Percentiles rank a stretch among this genome's conserved stretches.
Evolutionary conservation across 23 tunicate species (phyloP).

Genomic region (Ascidia mentula): DNA sequence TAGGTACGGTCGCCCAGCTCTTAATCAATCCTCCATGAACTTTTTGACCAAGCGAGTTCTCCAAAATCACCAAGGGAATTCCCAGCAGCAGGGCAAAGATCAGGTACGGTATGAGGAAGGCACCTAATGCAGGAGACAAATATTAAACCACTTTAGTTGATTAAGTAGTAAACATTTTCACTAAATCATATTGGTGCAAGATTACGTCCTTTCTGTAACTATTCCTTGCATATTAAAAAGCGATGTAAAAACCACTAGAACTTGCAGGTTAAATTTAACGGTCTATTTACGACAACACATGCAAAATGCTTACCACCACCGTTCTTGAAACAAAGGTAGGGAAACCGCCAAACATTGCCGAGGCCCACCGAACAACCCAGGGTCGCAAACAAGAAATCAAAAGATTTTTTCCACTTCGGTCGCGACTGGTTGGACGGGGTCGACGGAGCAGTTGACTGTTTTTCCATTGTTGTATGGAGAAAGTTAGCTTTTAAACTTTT

Average conservation of each 20-base stretch:
- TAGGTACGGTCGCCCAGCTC: slow-evolving; percentile 36
- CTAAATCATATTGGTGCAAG: no score
- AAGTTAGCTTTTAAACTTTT: no score
- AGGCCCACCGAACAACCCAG: neutral
- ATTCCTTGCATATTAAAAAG: no score
- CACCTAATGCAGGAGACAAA: slow-evolving; percentile 25
- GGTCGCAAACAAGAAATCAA: neutral
- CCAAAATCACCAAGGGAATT: slow-evolving; percentile 20
- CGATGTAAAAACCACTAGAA: no score
- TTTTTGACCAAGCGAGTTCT: slow-evolving; percentile 29
- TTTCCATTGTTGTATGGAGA: no score
- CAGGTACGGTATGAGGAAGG: slow-evolving; percentile 39
- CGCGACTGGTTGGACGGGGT: no score
- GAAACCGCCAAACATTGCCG: neutral
- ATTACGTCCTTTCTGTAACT: no score
- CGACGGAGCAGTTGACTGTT: no score
- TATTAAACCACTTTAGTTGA: neutral
- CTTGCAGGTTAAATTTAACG: no score
- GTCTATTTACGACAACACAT: no score
- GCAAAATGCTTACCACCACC: neutral
- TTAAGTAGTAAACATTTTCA: no score
- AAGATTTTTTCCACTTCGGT: neutral
- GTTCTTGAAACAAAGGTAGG: neutral
- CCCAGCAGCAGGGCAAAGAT: slow-evolving; percentile 17
- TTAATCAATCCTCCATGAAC: slow-evolving; percentile 13